These are phyloP conservation scores for Lepidocolaptes lacrymiger DNA, from an alignment of 2,797 vertebrate species.

Conservation along the genomic window DNA sequence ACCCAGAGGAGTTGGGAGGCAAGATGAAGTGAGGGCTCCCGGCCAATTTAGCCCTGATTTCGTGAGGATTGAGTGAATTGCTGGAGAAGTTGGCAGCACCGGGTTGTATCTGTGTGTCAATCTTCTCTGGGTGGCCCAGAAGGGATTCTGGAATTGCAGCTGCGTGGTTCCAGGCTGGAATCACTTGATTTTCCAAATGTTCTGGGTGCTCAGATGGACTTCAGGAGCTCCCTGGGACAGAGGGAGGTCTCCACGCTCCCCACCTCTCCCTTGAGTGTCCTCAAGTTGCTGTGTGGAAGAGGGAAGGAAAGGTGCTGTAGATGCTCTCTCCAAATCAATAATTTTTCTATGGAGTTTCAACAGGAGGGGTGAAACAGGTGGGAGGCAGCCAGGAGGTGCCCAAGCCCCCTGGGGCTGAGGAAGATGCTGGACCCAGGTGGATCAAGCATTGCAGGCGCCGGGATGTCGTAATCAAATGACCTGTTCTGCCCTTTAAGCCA, in stretches of 20 bases:
- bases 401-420: neutral
- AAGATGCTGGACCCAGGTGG: neutral
- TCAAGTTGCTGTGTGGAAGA: neutral
- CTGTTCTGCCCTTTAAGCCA: neutral
- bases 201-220: accelerated
- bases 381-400: neutral
- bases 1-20: constrained; percentile 21
- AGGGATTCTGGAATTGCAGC: neutral
- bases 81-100: neutral
- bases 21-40: constrained; percentile 20
- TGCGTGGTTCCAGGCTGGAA: neutral
- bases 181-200: neutral
- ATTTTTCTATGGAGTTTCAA: neutral
- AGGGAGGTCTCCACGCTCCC: neutral
- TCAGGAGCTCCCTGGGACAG: neutral
- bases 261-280: no score
- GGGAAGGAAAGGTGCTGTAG: no score
- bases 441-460: accelerated
- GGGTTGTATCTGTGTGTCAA: neutral
- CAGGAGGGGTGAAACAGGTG: neutral
- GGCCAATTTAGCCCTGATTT: constrained; percentile 3
- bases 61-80: constrained; percentile 9
- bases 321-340: neutral
- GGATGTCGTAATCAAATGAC: neutral
- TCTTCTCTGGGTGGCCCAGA: neutral